phyloP scores from a whole-genome alignment of 2,113 vertebrate genomes.

The Xyliphius kryptos region DNA sequence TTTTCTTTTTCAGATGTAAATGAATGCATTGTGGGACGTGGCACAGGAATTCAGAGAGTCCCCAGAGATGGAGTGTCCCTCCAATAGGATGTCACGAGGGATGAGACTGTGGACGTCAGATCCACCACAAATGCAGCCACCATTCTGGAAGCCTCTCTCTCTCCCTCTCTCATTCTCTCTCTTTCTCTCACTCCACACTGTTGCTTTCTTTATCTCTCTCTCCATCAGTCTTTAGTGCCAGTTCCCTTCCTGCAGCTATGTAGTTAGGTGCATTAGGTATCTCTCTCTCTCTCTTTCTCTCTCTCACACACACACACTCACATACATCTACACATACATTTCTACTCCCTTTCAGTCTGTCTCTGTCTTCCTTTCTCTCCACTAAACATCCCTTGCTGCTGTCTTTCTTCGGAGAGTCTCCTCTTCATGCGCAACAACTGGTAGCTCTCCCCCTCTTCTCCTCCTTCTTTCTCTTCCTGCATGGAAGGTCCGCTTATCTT shows the following conservation, averaged over 20 bases:
- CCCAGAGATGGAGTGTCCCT: conserved; percentile 72
- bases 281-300: conserved; percentile 7
- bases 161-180: conserved; percentile 31
- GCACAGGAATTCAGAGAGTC: no score
- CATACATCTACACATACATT: no score
- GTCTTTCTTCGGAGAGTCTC: conserved; percentile 39
- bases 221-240: conserved; percentile 24
- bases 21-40: no score
- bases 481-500: no score
- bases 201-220: conserved; percentile 32
- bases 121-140: conserved; percentile 81
- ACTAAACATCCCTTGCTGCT: no score
- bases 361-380: conserved; percentile 31
- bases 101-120: conserved; percentile 78
- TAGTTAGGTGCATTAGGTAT: conserved; percentile 32
- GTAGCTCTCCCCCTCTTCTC: conserved; percentile 15
- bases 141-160: no score
- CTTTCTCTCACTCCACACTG: no score
- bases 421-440: conserved; percentile 39
- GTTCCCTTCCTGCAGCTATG: conserved; percentile 25
- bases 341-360: conserved; percentile 3
- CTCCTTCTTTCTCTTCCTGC: no score
- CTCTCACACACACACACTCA: no score
- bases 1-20: no score
- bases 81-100: conserved; percentile 77